These are phyloP conservation scores for Odontesthes bonariensis DNA, from an alignment of 2,113 vertebrate genomes.

Conservation along the genomic window DNA sequence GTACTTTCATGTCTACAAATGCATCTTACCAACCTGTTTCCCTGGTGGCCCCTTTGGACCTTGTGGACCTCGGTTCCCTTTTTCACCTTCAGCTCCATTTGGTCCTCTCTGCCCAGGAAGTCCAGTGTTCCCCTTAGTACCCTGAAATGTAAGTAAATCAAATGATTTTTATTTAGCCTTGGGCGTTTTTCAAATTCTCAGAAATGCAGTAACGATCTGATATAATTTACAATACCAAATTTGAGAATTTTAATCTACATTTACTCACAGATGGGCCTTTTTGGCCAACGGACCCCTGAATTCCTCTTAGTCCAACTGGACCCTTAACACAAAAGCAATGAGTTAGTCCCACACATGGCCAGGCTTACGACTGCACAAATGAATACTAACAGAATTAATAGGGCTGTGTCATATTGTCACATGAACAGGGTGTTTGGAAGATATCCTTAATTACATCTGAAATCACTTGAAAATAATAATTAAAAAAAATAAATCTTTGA, in stretches of 20 bases:
- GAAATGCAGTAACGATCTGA: not conserved
- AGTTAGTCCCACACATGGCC: not conserved
- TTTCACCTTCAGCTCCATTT: slow-evolving; percentile 72
- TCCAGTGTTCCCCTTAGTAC: slow-evolving; percentile 74
- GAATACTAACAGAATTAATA: not conserved
- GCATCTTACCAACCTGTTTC: slow-evolving; percentile 36
- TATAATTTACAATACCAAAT: not conserved
- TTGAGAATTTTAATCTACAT: not conserved
- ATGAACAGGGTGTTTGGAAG: not conserved
- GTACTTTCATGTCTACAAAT: too few species aligned
- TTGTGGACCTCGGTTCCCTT: slow-evolving; percentile 65
- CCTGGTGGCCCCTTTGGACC: slow-evolving; percentile 72
- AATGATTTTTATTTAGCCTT: not conserved
- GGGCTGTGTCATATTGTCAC: not conserved
- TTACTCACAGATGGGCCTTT: slow-evolving; percentile 78
- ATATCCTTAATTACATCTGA: not conserved
- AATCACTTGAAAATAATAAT: not conserved
- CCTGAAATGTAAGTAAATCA: slow-evolving; percentile 62
- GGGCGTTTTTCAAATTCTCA: not conserved
- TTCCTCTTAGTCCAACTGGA: slow-evolving; percentile 64
- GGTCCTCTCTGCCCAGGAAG: slow-evolving; percentile 59
- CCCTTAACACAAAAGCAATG: slow-evolving; percentile 72
- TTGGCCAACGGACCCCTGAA: slow-evolving; percentile 57
- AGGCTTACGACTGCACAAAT: not conserved
- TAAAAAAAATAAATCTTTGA: slow-evolving; percentile 30